Evolutionary conservation across 35 echinoderm and acorn worm genomes (phyloP).

Genomic region (Eucidaris tribuloides): DNA sequence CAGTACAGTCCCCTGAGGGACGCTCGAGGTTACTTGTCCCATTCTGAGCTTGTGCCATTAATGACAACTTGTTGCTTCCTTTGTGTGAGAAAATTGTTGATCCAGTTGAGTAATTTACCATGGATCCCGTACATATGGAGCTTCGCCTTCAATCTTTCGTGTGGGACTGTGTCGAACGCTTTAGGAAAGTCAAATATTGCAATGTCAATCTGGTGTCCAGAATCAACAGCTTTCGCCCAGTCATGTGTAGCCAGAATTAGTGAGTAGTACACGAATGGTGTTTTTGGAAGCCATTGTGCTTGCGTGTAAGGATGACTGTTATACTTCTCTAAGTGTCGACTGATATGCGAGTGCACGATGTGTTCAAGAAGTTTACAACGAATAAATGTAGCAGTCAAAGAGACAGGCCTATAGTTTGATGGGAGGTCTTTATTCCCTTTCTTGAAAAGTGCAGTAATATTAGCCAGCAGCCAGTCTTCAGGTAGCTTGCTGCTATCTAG

Average conservation of each 20-base stretch:
- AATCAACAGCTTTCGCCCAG: neutral
- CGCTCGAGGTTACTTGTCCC: too few relatives aligned
- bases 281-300: constrained; percentile 50
- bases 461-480: constrained; percentile 52
- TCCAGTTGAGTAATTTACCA: neutral
- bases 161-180: constrained; percentile 36
- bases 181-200: constrained; percentile 42
- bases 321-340: constrained; percentile 34
- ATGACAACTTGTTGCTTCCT: neutral
- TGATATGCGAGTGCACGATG: constrained; percentile 14
- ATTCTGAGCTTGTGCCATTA: too few relatives aligned
- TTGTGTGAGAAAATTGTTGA: neutral
- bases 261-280: constrained; percentile 48
- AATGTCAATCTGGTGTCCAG: constrained; percentile 19
- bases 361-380: constrained; percentile 30
- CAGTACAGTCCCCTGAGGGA: too few relatives aligned
- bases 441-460: constrained; percentile 62
- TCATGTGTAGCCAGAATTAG: constrained; percentile 35
- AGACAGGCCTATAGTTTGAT: constrained; percentile 48
- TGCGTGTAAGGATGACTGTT: constrained; percentile 32
- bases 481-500: constrained; percentile 31
- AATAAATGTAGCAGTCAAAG: constrained; percentile 53
- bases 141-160: constrained; percentile 20
- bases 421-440: constrained; percentile 43
- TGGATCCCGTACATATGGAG: constrained; percentile 9